Base-by-base conservation (phyloP, 2,888 invertebrate species). In the Himalopsyche kuldschensis region DNA sequence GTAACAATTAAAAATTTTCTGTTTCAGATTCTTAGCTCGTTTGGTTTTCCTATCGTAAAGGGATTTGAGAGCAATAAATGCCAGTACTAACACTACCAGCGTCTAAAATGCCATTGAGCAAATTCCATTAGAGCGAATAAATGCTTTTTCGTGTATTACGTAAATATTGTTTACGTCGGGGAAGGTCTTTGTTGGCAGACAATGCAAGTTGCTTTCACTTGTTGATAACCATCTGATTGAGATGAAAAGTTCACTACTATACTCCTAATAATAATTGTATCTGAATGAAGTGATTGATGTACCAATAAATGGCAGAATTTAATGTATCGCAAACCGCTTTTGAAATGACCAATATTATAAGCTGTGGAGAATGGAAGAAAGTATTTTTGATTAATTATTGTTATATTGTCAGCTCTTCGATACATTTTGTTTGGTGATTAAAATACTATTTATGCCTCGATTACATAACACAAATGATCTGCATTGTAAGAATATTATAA, bases 101-200 rank as follows among this genome's bases (percentile, higher is more conserved):
- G 41, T 82, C 63, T 47, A 48, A 69, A 80, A 83, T 63, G 76
- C 76, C 79, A 83, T 80, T 78, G 79, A 77, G 79, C 78, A 76
- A 75, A 78, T 81, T 84, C 81, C 84, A 83, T 84, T 84, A 83
- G 84, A 84, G 84, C 84, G 84, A 75, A 82, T 84, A 85, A 84
- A 83, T 79, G 84, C 48, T 48, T 82, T 78, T 86, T 85, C 48
- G 82, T 81, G 46, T 78, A 79, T 84, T 83, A 81, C 82, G 76
- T 77, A 83, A 85, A 78, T 80, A 79, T 86, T 80, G 75, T 78
- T 24, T 82, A 82, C 32, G 46, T 11, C 77, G 48, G 31, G 24
- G 35, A 20, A 20, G 24, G 30, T 79, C 78, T 82, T 81, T 76
- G 76, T 78, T 84, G 32, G 15, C 78, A 46, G 75, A 83, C 46